Conservation (phyloP, 2,797 vertebrate genomes). For the Macroramphosus scolopax region DNA sequence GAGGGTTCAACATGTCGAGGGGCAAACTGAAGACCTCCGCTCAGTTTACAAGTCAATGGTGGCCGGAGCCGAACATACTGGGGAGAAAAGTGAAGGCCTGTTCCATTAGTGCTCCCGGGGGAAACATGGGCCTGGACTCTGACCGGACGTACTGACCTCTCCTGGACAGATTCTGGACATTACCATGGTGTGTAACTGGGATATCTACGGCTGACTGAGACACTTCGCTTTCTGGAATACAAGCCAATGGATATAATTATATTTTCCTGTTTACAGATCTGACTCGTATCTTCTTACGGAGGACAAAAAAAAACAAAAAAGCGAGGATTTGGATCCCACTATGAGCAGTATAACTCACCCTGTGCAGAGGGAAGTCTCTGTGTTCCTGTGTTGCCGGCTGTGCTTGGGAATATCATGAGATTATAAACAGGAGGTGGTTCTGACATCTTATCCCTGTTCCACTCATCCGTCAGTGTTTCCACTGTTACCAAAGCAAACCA, state of each 20-base stretch:
- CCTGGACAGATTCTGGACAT: slow-evolving; percentile 46
- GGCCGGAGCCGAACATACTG: slow-evolving; percentile 47
- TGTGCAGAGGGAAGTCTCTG: slow-evolving; percentile 38
- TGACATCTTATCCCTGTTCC: slow-evolving; percentile 51
- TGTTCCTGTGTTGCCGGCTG: slow-evolving; percentile 47
- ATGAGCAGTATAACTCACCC: slow-evolving; percentile 32
- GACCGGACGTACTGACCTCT: slow-evolving; percentile 52
- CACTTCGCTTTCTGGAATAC: slow-evolving; percentile 45
- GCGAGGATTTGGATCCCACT: slow-evolving; percentile 36
- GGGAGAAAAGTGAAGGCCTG: slow-evolving; percentile 54
- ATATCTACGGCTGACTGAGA: slow-evolving; percentile 31
- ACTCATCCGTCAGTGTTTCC: slow-evolving; percentile 49
- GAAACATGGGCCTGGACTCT: slow-evolving; percentile 47
- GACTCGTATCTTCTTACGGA: slow-evolving; percentile 16
- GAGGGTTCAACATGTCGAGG: slow-evolving; percentile 44
- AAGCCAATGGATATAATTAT: slow-evolving; percentile 51
- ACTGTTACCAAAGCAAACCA: slow-evolving; percentile 39
- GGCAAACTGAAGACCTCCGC: slow-evolving; percentile 46
- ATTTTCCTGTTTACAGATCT: slow-evolving; percentile 35
- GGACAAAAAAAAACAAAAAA: slow-evolving; percentile 28
- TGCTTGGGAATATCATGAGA: slow-evolving; percentile 59
- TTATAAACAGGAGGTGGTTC: slow-evolving; percentile 64
- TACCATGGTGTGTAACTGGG: slow-evolving; percentile 30
- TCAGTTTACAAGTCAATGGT: slow-evolving; percentile 59
- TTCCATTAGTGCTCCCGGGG: slow-evolving; percentile 65